Evolutionary conservation across 2,888 invertebrate genomes (phyloP), one percentile per base, ranked within the genome.

Genomic region (Caenorhabditis japonica): DNA sequence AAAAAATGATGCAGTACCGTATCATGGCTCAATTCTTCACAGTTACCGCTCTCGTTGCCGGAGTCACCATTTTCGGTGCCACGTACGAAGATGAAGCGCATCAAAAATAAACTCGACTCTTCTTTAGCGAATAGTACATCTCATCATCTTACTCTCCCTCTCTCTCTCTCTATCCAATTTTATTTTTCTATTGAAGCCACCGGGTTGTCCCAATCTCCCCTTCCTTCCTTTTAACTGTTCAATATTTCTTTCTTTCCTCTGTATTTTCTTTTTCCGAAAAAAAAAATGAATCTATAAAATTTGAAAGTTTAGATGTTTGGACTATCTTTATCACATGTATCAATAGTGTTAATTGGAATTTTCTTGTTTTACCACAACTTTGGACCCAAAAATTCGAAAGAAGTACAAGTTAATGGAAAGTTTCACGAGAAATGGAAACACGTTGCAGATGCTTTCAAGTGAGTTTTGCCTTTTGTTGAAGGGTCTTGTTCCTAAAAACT

Each of bases 11-110:
- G 84, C 83, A 83, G 76, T 82, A 74, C 64, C 85, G 85, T 80
- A 85, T 85, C 61, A 84, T 85, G 80, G 85, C 85, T 7, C 85
- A 85, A 64, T 85, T 84, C 72, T 84, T 84, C 76, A 85, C 85
- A 7, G 81, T 85, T 41, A 81, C 83, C 23, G 83, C 83, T 1
- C 66, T 85, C 23, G 84, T 84, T 19, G 83, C 83, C 25, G 84
- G 84, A 60, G 83, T 84, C 36, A 79, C 83, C 33, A 66, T 82
- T 38, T 84, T 84, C 70, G 83, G 80, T 19, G 70, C 82, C 41
- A 82, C 76, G 15, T 82, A 81, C 47, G 80, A 77, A 27, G 79
- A 77, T 41, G 74, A 76, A 15, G 62, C 58, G 15, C 60, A 61
- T n/a, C 46, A 55, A 34, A 49, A 66, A 36, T 44, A 51, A 27